Evolutionary conservation across 1,140 invertebrate genomes (phyloP).

Genomic region (Aphis gossypii): DNA sequence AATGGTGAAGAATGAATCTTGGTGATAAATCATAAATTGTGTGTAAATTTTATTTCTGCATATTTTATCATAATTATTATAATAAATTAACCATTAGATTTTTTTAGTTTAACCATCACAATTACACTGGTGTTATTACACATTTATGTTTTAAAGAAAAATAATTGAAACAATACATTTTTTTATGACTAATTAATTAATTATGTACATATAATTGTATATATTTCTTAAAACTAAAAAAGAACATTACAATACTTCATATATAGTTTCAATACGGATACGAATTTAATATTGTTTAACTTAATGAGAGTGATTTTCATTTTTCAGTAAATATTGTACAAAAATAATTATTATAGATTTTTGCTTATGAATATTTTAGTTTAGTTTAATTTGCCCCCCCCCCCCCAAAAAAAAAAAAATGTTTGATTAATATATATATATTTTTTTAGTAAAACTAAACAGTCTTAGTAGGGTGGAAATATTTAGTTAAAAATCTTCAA

Average conservation of each 20-base stretch:
- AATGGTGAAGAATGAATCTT: not conserved
- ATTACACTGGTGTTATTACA: not conserved
- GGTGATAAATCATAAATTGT: not conserved
- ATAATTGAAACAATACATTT: not conserved
- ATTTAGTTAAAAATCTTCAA: not conserved
- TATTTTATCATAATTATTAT: not conserved
- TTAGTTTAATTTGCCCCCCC: no score
- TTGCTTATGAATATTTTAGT: not conserved
- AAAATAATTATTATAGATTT: not conserved
- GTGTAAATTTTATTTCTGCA: not conserved
- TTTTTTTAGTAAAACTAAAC: not conserved
- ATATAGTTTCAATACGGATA: not conserved
- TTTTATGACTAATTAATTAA: not conserved
- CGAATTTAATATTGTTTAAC: not conserved
- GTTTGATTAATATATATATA: not conserved
- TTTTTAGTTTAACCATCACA: not conserved
- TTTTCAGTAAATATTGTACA: not conserved
- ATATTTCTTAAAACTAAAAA: not conserved
- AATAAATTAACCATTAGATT: not conserved
- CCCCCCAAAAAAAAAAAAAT: not conserved
- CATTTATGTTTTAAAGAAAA: not conserved
- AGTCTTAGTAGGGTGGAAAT: not conserved
- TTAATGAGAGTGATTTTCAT: not conserved
- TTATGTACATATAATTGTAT: not conserved
- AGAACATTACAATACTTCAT: not conserved